Evolutionary conservation across 2,113 vertebrate genomes (phyloP), one percentile per base, ranked within the genome.

Genomic region (Passer montanus): DNA sequence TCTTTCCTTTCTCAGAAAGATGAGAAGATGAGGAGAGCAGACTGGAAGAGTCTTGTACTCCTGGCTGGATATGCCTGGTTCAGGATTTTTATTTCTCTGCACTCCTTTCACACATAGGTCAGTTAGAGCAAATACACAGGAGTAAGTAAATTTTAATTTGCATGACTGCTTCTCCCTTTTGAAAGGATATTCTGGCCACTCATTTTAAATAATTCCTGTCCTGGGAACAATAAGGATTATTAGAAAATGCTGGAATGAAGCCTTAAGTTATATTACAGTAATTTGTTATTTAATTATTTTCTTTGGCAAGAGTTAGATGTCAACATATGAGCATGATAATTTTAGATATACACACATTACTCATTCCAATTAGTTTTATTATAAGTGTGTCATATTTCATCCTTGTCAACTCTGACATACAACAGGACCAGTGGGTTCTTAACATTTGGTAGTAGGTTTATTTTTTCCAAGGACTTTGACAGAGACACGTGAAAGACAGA

Each of bases 381-480:
- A 24, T 50, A 80, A 92, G 37, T 77, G 59, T 87, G 84, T 75
- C 53, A 94, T 87, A 60, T 94, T 93, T 94, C 74, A 95, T 94
- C 70, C 52, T 84, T 89, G 77, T 89, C 91, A 92, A 89, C 62
- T 77, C 43, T 67, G 92, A 89, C 3, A 10, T 50, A 60, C 30
- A 64, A 47, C 28, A 67, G 27, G 67, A 91, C 69, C 74, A 82
- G 53, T 70, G 68, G 18, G 60, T 91, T 77, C 75, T 84, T 87
- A 79, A 74, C 67, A 89, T 95, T 90, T 92, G 73, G 35, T 72
- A 26, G 62, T 75, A 70, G 22, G 68, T 6, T 94, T 74, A 62
- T 86, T 91, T 92, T 85, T 93, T 78, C 82, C 72, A 59, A 74
- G 60, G 89, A 94, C 70, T 89, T 94, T 94, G 83, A 82, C 62